Evolutionary conservation across 2,888 invertebrate genomes (phyloP), one percentile per base, ranked within the genome.

Genomic region (Synanthedon tipuliformis): DNA sequence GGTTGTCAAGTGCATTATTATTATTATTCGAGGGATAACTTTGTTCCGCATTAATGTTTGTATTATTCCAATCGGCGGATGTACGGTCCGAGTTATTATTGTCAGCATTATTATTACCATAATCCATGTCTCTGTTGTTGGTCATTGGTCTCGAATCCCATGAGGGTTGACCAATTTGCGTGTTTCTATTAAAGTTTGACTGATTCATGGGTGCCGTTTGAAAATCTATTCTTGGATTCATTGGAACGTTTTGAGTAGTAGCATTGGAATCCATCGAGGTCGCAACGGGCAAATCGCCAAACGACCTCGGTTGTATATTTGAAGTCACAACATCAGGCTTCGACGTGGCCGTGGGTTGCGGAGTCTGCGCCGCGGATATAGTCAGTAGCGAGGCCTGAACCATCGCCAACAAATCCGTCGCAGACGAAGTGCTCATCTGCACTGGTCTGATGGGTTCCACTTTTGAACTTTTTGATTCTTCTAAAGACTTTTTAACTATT

Each of bases 401-500:
- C 15, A 87, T 57, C 2, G 86, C 85, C 40, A 86, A 61, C 41
- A 87, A 59, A 51, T 79, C 78, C 0, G 78, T 68, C 0, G 86
- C 85, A 0, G 85, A 76, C 1, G 81, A 73, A n/a, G 74, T 59
- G 51, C 66, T 73, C 41, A 66, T 67, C 0, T 66, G 57, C 3
- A 71, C 59, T 15, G 70, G 68, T 23, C 18, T 3, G 4, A 7
- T 27, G 40, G 27, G 34, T 11, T 58, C 57, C n/a, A 49, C 50
- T 41, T 51, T n/a, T 54, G 54, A 1, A 59, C 55, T n/a, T 57
- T 78, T 77, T 0, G 69, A 57, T 57, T 80, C 81, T 55, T 81
- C 75, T 10, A 88, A 61, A 12, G 88, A 82, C 59, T 87, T 85
- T 64, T 75, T 83, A 7, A 89, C 86, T 53, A 90, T 86, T 66